A percentile compares a stretch with the other conserved stretches of the same genome.
Evolutionary conservation across 2,797 vertebrate species (phyloP).

Genomic region (Caiman crocodilus): DNA sequence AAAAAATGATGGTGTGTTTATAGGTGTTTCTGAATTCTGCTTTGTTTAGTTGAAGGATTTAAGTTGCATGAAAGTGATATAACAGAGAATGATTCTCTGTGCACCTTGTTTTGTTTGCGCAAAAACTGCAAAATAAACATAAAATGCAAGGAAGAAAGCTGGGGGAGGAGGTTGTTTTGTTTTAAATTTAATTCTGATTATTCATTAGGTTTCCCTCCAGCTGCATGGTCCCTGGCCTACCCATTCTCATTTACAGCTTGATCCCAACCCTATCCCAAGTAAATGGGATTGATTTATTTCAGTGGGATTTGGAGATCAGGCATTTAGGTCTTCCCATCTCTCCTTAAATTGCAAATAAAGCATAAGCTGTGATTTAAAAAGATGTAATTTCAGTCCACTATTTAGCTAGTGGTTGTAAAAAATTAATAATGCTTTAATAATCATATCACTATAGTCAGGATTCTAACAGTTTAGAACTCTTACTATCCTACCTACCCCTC

Average conservation of each 20-base stretch:
- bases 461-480: neutral
- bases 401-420: neutral
- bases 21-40: neutral
- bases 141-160: neutral
- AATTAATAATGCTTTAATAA: neutral
- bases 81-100: neutral
- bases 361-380: neutral
- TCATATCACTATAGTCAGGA: neutral
- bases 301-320: neutral
- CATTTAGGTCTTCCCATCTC: neutral
- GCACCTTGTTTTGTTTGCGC: neutral
- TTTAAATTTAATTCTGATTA: neutral
- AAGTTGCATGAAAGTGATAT: accelerated
- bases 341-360: neutral
- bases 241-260: neutral
- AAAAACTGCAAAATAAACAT: neutral
- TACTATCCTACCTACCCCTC: neutral
- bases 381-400: neutral
- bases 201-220: neutral
- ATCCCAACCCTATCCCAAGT: neutral
- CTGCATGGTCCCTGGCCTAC: neutral
- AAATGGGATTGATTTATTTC: neutral
- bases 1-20: neutral
- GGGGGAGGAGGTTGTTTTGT: neutral
- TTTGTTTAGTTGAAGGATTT: neutral